Base-by-base conservation (phyloP, 1,140 invertebrate species). In the Caenorhabditis briggsae region DNA sequence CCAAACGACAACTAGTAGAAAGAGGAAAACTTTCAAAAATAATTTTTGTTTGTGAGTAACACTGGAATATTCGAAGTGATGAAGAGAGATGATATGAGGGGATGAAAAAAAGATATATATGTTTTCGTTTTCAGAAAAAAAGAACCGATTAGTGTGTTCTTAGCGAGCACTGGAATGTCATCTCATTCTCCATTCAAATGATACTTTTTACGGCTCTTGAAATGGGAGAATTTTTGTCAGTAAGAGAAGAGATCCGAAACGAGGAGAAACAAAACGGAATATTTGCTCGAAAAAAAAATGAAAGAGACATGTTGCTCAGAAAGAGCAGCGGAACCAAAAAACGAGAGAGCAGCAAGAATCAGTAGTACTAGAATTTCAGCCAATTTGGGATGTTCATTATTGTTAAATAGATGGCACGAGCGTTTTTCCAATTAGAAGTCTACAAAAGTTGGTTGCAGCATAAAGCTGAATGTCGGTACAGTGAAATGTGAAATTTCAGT, bases 191-290 rank as follows among this genome's bases (percentile, higher is more conserved):
- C 20, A 48, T 78, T 78, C 70, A 78, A 78, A 48, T 50, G 70
- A 78, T 50, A 50, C 70, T 50, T 78, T 78, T 14, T 11, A 78
- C n/a, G 70, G 23, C 70, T 78, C 70, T 78, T 78, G 70, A 78
- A 78, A 78, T 53, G 46, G 53, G 46, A 53, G n/a, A n/a, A 53
- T 78, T n/a, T 50, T 23, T 70, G 41, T n/a, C n/a, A 16, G 41
- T 20, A 18, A 46, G 23, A 20, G 41, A 46, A 46, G n/a, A 20
- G 8, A 70, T 8, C 14, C n/a, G 46, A 70, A 46, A 64, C 0
- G 2, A 9, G 23, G 23, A 0, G 59, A 3, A 11, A 33, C 7
- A 70, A 70, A 43, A 16, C 7, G 41, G 5, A 20, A 43, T 12
- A 43, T 14, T 70, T 5, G 41, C 43, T 43, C 18, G 11, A 46